Percentiles rank a stretch among this genome's conserved stretches.
These are phyloP conservation scores for Drosophila bifasciata DNA, from an alignment of 1,140 invertebrate species.

Conservation along the genomic window DNA sequence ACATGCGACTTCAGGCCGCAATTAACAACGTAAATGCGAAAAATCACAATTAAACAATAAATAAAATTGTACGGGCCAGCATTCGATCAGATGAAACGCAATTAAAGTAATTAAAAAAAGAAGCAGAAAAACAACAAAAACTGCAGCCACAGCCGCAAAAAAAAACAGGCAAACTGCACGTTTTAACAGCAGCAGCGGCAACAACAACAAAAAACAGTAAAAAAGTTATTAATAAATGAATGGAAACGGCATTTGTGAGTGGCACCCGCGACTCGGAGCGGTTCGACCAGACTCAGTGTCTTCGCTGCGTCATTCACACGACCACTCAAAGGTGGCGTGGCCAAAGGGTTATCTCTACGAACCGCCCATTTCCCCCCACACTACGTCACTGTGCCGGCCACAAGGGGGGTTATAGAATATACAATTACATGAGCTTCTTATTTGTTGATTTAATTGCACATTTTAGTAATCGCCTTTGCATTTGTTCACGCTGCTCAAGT, in stretches of 20 bases:
- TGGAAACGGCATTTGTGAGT: slow-evolving; percentile 33
- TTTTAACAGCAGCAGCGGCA: slow-evolving; percentile 23
- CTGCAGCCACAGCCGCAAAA: slow-evolving; percentile 25
- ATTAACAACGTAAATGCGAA: slow-evolving; percentile 48
- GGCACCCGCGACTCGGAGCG: neutral
- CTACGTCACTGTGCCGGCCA: neutral
- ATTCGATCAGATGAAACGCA: slow-evolving; percentile 52
- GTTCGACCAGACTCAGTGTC: slow-evolving; percentile 39
- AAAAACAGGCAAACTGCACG: slow-evolving; percentile 40
- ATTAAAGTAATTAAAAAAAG: slow-evolving; percentile 48
- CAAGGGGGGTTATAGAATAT: slow-evolving; percentile 15
- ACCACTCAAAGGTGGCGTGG: slow-evolving; percentile 40
- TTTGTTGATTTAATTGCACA: slow-evolving; percentile 50
- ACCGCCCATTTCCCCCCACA: slow-evolving; percentile 7
- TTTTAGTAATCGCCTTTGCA: slow-evolving; percentile 43
- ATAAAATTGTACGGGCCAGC: slow-evolving; percentile 44
- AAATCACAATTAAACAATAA: slow-evolving; percentile 52
- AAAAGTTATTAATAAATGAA: slow-evolving; percentile 50
- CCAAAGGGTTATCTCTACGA: slow-evolving; percentile 45
- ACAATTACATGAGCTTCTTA: slow-evolving; percentile 47
- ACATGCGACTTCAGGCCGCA: slow-evolving; percentile 5
- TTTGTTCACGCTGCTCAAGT: slow-evolving; percentile 32
- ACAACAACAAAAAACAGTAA: slow-evolving; percentile 24
- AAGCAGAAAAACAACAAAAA: neutral
- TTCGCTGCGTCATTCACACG: slow-evolving; percentile 41